These are phyloP conservation scores for Thalpophila matura DNA, from an alignment of 2,888 invertebrate genomes.

Conservation along the genomic window DNA sequence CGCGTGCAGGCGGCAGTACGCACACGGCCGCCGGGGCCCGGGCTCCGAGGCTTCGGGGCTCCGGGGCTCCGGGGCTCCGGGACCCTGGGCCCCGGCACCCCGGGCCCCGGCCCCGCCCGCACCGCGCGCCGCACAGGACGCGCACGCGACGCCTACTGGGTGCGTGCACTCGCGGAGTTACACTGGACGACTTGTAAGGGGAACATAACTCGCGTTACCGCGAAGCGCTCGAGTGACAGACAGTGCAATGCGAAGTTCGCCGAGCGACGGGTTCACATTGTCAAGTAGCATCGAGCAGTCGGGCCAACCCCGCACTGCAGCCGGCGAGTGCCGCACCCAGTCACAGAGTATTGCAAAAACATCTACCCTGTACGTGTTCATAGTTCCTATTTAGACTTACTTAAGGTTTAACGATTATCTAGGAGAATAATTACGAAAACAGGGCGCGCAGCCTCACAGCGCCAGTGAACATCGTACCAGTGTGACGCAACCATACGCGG, in stretches of 20 bases:
- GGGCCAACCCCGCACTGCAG: conserved; percentile 49
- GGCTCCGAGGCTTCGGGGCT: too few relatives aligned
- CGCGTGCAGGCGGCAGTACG: conserved; percentile 73
- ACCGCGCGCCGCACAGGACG: conserved; percentile 59
- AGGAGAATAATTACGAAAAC: conserved; percentile 79
- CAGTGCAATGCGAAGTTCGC: conserved; percentile 25
- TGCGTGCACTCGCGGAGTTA: conserved; percentile 37
- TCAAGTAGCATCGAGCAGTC: neutral
- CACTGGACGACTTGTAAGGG: conserved; percentile 9
- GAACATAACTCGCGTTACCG: conserved; percentile 6
- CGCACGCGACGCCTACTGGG: conserved; percentile 82
- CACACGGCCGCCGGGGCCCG: conserved; percentile 64
- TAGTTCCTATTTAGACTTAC: conserved; percentile 87
- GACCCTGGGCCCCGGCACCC: too few relatives aligned
- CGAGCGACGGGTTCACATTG: conserved; percentile 8
- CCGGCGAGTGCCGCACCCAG: conserved; percentile 80
- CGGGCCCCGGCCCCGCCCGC: too few relatives aligned
- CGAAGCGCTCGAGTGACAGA: conserved; percentile 19
- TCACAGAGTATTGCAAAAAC: conserved; percentile 87
- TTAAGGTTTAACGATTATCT: conserved; percentile 84
- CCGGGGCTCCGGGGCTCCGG: too few relatives aligned
- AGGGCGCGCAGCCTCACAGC: conserved; percentile 77
- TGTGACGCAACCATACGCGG: conserved; percentile 70
- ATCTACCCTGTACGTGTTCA: conserved; percentile 90
- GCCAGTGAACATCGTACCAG: conserved; percentile 76